Conservation (phyloP, 64 coral and sea anemone species). For the Pocillopora verrucosa region DNA sequence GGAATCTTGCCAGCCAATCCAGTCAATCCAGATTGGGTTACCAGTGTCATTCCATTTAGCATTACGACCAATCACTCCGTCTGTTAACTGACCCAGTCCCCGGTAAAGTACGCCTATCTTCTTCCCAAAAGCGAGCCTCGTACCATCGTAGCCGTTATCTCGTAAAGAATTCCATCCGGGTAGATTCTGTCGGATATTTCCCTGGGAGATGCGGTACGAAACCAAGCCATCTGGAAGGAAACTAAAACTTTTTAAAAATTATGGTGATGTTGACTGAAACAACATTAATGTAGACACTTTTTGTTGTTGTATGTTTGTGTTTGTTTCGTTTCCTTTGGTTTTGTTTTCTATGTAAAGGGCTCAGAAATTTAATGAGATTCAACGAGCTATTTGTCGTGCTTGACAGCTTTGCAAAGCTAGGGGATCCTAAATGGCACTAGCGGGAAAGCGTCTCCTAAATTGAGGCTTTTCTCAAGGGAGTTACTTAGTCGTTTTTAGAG, state of each 20-base stretch:
- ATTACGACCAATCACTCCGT: slow-evolving; percentile 63
- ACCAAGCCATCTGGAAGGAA: slow-evolving; percentile 62
- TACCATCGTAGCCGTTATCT: slow-evolving; percentile 85
- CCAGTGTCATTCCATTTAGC: slow-evolving; percentile 76
- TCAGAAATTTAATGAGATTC: too few species aligned
- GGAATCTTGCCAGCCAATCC: slow-evolving; percentile 83
- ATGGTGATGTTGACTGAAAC: background rate
- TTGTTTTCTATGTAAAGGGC: too few species aligned
- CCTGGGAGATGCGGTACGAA: slow-evolving; percentile 81
- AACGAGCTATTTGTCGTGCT: too few species aligned
- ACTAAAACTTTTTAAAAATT: background rate
- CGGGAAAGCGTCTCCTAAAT: too few species aligned
- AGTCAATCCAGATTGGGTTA: slow-evolving; percentile 66
- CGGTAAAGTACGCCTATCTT: slow-evolving; percentile 66
- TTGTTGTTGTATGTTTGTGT: too few species aligned
- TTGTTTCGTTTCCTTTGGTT: too few species aligned
- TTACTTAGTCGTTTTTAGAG: background rate
- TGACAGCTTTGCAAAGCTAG: too few species aligned
- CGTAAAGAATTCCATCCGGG: slow-evolving; percentile 62
- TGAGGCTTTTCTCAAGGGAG: background rate
- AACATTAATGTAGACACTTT: background rate
- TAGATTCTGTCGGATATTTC: slow-evolving; percentile 44
- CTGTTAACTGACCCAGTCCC: slow-evolving; percentile 81
- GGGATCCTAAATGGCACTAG: too few species aligned
- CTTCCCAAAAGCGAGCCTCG: slow-evolving; percentile 47